Evolutionary conservation across 2,113 vertebrate genomes (phyloP), one percentile per base, ranked within the genome.

Genomic region (Ramphastos sulfuratus): DNA sequence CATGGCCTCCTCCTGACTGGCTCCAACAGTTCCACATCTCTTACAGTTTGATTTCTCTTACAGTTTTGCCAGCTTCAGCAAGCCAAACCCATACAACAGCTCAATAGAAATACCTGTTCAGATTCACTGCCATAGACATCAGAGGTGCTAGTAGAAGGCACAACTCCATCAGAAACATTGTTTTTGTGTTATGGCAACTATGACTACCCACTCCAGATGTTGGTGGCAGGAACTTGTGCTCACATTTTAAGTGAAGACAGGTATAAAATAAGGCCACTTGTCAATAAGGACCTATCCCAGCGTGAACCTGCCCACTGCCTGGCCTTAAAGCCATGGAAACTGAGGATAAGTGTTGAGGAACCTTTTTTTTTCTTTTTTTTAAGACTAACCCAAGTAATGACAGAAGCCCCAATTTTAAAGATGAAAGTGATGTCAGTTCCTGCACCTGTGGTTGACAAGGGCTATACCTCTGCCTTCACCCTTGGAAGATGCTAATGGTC

Each of bases 401-500:
- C 66, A 31, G 46, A 77, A 92, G 5, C 6, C 2, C 6, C 5
- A 25, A 7, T 77, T 82, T 91, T 70, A 87, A 73, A 85, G 35
- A 37, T 27, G 10, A 50, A 85, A 75, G 31, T 28, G 0, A 28
- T 74, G 31, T 71, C 0, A 0, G 10, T 87, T 91, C 63, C 72
- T 90, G 30, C 17, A n/a, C 31, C 59, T 87, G 25, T 64, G 19
- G 37, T 60, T 78, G 58, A 25, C 20, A 77, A 46, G n/a, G 50
- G 9, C 37, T 85, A 1, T 50, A 61, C 60, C 48, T 88, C 72
- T 77, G 12, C 37, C 31, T 90, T 88, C 42, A 60, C 7, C 25
- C 17, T 69, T 75, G 61, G 25, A 33, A 88, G 81, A 65, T 56
- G 15, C 59, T 67, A 86, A 15, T 52, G 48, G 15, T 33, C 82